Conservation (phyloP, 2,888 invertebrate genomes). For the Auanema sp. region DNA sequence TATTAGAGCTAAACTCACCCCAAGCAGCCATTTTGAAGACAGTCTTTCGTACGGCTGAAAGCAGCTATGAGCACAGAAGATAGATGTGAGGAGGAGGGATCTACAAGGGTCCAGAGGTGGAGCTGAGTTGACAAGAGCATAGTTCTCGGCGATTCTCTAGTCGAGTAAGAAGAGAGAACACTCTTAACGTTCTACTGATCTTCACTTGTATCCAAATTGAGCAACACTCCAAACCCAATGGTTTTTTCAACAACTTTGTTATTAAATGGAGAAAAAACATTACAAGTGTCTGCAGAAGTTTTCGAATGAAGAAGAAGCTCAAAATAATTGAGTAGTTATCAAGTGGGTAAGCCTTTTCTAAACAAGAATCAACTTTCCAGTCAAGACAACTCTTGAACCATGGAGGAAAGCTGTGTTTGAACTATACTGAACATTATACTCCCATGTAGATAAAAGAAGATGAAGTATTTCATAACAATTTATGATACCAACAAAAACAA, state of each 20-base stretch:
- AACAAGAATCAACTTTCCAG: too few relatives aligned
- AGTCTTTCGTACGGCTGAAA: background rate
- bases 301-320: too few relatives aligned
- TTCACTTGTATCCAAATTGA: too few relatives aligned
- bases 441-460: background rate
- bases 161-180: too few relatives aligned
- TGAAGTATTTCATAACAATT: constrained; percentile 28
- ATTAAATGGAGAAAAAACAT: too few relatives aligned
- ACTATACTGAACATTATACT: background rate
- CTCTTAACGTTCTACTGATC: too few relatives aligned
- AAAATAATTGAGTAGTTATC: too few relatives aligned
- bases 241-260: too few relatives aligned
- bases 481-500: constrained; percentile 44
- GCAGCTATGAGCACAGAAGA: background rate
- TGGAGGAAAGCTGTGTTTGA: background rate
- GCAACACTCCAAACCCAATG: too few relatives aligned
- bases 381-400: too few relatives aligned
- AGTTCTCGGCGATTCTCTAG: background rate
- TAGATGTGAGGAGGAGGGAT: background rate
- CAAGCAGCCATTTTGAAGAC: constrained; percentile 18
- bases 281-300: too few relatives aligned
- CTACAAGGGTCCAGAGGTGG: background rate
- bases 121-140: background rate
- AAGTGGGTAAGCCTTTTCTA: too few relatives aligned
- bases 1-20: constrained; percentile 13